These are phyloP conservation scores for Phortica magna DNA, from an alignment of 2,888 invertebrate species.

Conservation along the genomic window DNA sequence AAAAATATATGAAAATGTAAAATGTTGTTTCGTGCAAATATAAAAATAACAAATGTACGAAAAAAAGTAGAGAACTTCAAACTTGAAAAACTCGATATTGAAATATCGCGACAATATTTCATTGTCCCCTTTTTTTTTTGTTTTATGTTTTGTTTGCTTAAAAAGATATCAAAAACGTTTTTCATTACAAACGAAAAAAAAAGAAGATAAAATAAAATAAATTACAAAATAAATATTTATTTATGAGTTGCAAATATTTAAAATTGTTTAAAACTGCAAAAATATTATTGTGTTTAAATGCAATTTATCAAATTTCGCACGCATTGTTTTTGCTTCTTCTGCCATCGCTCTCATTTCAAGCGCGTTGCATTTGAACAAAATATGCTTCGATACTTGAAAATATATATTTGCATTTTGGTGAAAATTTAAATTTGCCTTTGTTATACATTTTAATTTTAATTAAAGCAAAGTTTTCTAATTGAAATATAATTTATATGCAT, in stretches of 20 bases:
- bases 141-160: too few relatives aligned
- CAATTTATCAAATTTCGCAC: conserved; percentile 18
- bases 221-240: conserved; percentile 25
- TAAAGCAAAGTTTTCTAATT: conserved; percentile 43
- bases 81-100: conserved; percentile 3
- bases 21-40: not conserved
- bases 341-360: conserved; percentile 37
- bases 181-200: not conserved
- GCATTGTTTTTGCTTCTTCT: conserved; percentile 14
- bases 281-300: conserved; percentile 7
- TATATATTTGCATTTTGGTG: too few relatives aligned
- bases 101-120: conserved; percentile 27
- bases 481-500: not conserved
- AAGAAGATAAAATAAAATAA: not conserved
- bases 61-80: not conserved
- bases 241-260: conserved; percentile 21
- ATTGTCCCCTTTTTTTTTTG: conserved; percentile 11
- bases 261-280: conserved; percentile 11
- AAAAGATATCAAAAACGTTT: conserved; percentile 12
- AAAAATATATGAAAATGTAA: conserved; percentile 9
- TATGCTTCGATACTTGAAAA: too few relatives aligned
- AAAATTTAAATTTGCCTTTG: not conserved
- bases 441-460: conserved; percentile 42
- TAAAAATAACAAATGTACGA: not conserved
- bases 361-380: conserved; percentile 45